Evolutionary conservation across 2,113 vertebrate genomes (phyloP).

Genomic region (Tragelaphus buxtoni): DNA sequence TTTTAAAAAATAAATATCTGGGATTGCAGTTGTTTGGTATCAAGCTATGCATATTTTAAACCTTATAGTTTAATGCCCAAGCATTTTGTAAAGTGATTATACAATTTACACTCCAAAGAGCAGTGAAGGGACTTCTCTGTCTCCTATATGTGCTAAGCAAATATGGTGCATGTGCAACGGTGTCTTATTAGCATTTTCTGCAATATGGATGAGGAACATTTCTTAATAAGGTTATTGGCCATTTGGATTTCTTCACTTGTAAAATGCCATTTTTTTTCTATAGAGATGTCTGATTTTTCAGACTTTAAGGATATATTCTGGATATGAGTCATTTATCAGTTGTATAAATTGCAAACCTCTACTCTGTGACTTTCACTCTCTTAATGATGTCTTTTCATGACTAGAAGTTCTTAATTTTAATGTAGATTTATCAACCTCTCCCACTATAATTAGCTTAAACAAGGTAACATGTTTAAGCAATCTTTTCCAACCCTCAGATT

Average conservation of each 20-base stretch:
- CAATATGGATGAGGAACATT: neutral
- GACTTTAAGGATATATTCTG: neutral
- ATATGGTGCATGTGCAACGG: neutral
- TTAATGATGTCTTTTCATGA: constrained; percentile 11
- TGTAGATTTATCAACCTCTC: neutral
- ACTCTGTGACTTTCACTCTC: neutral
- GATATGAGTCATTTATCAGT: neutral
- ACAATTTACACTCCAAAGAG: neutral
- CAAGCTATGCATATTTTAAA: neutral
- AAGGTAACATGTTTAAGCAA: neutral
- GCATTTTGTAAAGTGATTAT: neutral
- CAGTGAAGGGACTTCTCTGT: neutral
- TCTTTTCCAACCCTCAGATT: neutral
- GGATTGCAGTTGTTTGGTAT: neutral
- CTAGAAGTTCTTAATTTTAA: constrained; percentile 10
- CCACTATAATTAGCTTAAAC: neutral
- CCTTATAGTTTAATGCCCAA: neutral
- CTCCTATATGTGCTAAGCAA: neutral
- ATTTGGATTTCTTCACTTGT: neutral
- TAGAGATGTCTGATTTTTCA: neutral
- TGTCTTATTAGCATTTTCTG: neutral
- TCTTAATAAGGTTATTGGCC: neutral
- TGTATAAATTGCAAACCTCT: neutral
- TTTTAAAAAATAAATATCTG: neutral
- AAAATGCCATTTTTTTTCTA: constrained; percentile 18